Evolutionary conservation across 2,888 invertebrate genomes (phyloP), one percentile per base, ranked within the genome.

Genomic region (Villa cingulata): DNA sequence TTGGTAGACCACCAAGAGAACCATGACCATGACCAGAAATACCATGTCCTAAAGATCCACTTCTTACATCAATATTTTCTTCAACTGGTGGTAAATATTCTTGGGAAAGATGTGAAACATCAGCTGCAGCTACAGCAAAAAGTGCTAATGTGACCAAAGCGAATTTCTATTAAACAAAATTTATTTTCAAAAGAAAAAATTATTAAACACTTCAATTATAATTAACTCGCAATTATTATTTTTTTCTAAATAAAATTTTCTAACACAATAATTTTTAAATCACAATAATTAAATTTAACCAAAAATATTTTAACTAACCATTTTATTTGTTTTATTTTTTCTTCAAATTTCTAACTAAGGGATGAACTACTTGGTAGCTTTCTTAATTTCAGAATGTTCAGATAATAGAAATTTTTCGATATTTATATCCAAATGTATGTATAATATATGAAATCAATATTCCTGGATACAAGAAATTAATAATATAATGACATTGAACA

Each of bases 31-130:
- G 39, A 38, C 20, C 45, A n/a, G n/a, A n/a, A n/a, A n/a, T n/a
- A 23, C 5, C 23, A 23, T 23, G 23, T 6, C 23, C 7, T 23
- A 23, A 9, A 32, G 29, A 3, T 12, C 29, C 29, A 32, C 3
- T 14, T 3, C 29, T 12, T 10, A 29, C 29, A 29, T 32, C 29
- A 9, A 27, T 27, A 27, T 10, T 10, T 12, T 3, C 12, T 12
- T 14, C 23, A 4, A 41, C 36, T 41, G 46, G 46, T 34, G 46
- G 46, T 20, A 46, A 27, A 32, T 45, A 45, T 32, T 45, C 45
- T 37, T 37, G 20, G 7, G 45, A 32, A 3, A 32, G 1, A 12
- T 23, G 23, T 6, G 23, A 37, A 38, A 39, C 45, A 45, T 39
- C 37, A 6, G 34, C 45, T 20, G 23, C 23, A n/a, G 18, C 45